Percentiles rank a stretch among this genome's conserved stretches.
phyloP scores from a whole-genome alignment of 2,888 invertebrate species.

The Cremastinae sp. region DNA sequence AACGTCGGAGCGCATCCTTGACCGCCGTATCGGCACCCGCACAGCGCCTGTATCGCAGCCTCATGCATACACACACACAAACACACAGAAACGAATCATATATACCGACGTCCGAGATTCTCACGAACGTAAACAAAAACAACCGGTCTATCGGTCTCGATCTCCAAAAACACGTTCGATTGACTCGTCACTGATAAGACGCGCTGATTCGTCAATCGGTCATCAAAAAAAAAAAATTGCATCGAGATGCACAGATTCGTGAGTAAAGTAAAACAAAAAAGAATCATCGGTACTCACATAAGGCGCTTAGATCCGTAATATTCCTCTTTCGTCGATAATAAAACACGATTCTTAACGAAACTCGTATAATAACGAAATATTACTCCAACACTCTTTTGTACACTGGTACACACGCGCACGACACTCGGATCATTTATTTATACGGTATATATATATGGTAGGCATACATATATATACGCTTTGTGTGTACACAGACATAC shows the following conservation, averaged over 20 bases:
- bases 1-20: slow-evolving; percentile 27
- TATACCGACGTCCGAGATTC: slow-evolving; percentile 3
- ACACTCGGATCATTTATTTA: slow-evolving; percentile 57
- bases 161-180: background rate
- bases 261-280: slow-evolving; percentile 10
- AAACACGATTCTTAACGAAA: slow-evolving; percentile 39
- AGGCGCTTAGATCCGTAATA: slow-evolving; percentile 68
- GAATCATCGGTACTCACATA: slow-evolving; percentile 69
- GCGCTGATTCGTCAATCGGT: too few species aligned
- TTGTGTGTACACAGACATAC: slow-evolving; percentile 23
- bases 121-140: slow-evolving; percentile 68
- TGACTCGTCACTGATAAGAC: too few species aligned
- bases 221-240: too few species aligned
- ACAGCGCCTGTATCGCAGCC: background rate
- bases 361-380: slow-evolving; percentile 48
- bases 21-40: slow-evolving; percentile 33
- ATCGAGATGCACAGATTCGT: too few species aligned
- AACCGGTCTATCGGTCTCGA: slow-evolving; percentile 41
- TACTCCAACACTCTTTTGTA: slow-evolving; percentile 64
- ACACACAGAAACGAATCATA: background rate
- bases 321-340: slow-evolving; percentile 57
- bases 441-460: slow-evolving; percentile 30
- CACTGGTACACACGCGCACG: slow-evolving; percentile 70
- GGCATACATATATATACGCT: slow-evolving; percentile 30
- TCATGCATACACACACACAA: background rate